These are phyloP conservation scores for Drosophila sulfurigaster DNA, from an alignment of 1,140 invertebrate genomes.

Conservation along the genomic window DNA sequence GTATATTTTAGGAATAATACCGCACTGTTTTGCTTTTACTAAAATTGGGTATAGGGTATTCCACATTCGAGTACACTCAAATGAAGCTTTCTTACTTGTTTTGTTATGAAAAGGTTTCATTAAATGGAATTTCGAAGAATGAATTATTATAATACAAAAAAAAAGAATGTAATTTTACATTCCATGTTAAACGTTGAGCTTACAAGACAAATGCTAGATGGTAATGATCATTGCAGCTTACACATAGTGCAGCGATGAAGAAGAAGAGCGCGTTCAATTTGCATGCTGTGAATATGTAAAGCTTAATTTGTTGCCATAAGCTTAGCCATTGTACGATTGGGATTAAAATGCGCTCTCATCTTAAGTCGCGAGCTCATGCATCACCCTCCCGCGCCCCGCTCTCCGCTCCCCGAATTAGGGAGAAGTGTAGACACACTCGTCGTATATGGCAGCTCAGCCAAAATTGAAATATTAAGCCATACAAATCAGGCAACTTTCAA, in stretches of 20 bases:
- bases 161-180: no score
- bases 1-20: no score
- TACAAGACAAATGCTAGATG: not conserved
- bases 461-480: slow-evolving; percentile 79
- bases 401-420: not conserved
- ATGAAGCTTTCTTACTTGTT: no score
- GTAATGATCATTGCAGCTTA: not conserved
- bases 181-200: no score
- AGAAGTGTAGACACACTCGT: not conserved
- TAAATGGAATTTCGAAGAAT: no score
- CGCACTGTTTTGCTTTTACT: no score
- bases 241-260: not conserved
- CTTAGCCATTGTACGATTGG: not conserved
- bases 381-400: no score
- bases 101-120: no score
- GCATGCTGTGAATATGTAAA: not conserved
- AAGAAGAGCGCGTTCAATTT: not conserved
- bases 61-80: no score
- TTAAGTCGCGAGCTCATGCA: not conserved
- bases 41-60: no score
- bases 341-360: not conserved
- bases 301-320: not conserved
- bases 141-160: no score
- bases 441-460: slow-evolving; percentile 11
- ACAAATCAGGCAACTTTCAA: slow-evolving; percentile 67